Base-by-base conservation (phyloP, 1,140 invertebrate genomes). In the Helicoverpa zea region DNA sequence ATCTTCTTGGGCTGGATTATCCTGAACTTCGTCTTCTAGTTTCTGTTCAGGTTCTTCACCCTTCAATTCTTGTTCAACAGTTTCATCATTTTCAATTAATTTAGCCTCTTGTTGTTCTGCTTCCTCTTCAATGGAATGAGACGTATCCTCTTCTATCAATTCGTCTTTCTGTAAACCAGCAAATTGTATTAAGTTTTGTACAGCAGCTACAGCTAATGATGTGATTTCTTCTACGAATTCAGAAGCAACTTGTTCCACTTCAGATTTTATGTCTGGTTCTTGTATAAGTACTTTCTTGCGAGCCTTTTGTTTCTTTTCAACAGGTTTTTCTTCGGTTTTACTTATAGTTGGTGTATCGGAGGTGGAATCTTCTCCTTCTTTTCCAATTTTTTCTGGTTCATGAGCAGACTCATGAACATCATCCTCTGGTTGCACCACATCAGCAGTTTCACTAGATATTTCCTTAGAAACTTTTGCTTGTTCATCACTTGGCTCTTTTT, bases 221-320 rank as follows among this genome's bases (percentile, higher is more conserved):
- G 75, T 23, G 29, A 77, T 77, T 77, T 77, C 75, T 18, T 61
- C 61, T 16, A 77, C 16, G 16, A 77, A 35, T 7, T 64, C 75
- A 18, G 61, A 54, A 16, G 75, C 75, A 29, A 77, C 43, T 54
- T 77, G 13, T 64, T 64, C 9, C 13, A 77, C 18, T 18, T 77
- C 23, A 51, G 54, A 14, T 73, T 76, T 49, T 9, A 52, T 52
- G 10, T 30, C 49, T 1, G 23, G 1, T 61, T 76, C 74, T 16
- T 76, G 58, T 14, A 76, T 76, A 11, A 49, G 12, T 1, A 76
- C 58, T 52, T 51, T 49, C 30, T 63, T 63, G 5, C 18, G 18
- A 14, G 30, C 35, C 61, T 75, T 75, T 63, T 63, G 13, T 11
- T 76, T 29, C n/a, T 76, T 47, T 35, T 61, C 18, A 43, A 43